Conservation (phyloP, 2,888 invertebrate species). For the Drosophila merina region DNA sequence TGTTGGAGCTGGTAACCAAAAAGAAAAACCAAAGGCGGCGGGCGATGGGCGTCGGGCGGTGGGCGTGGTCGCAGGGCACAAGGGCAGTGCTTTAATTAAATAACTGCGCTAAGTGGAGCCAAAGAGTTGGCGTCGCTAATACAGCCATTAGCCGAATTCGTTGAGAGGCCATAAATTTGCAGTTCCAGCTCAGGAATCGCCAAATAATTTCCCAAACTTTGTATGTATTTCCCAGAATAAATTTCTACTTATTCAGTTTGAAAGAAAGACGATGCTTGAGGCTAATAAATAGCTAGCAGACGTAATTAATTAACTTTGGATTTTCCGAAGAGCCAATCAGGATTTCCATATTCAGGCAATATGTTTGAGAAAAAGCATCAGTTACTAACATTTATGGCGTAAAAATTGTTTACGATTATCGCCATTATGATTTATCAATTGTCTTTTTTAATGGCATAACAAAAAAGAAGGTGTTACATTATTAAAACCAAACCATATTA, state of each 20-base stretch:
- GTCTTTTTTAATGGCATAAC: too few relatives aligned
- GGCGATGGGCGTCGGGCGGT: neutral
- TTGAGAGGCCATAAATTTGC: constrained; percentile 62
- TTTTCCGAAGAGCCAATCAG: neutral
- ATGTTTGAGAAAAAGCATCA: neutral
- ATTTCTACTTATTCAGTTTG: constrained; percentile 14
- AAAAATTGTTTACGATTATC: neutral
- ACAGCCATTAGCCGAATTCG: constrained; percentile 66
- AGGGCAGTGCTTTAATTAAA: constrained; percentile 64
- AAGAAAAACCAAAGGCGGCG: constrained; percentile 5
- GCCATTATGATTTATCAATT: neutral
- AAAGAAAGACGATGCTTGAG: constrained; percentile 16
- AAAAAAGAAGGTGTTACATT: too few relatives aligned
- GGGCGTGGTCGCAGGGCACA: constrained; percentile 25
- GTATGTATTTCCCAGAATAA: constrained; percentile 9
- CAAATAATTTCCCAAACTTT: constrained; percentile 28
- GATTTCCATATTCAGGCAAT: constrained; percentile 12
- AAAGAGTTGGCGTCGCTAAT: constrained; percentile 70
- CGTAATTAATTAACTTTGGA: constrained; percentile 26
- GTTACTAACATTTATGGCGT: neutral
- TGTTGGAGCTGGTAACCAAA: constrained; percentile 2
- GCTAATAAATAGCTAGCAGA: constrained; percentile 19
- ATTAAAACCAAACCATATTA: neutral
- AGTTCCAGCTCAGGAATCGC: constrained; percentile 18
- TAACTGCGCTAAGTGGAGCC: constrained; percentile 69